Evolutionary conservation across 2,888 invertebrate species (phyloP), one percentile per base, ranked within the genome.

Genomic region (Tillus elongatus): DNA sequence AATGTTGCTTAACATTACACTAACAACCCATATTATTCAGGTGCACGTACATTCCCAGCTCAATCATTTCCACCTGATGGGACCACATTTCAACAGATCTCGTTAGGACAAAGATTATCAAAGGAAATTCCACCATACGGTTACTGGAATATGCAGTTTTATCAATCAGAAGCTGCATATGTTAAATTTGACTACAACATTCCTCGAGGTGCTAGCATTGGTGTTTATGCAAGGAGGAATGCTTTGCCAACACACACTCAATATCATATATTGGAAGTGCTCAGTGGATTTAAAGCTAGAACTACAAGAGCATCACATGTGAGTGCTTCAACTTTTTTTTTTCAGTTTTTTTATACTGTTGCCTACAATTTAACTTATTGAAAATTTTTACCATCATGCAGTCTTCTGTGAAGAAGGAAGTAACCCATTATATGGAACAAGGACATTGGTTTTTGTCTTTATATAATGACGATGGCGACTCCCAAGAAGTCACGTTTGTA

Each of bases 61-160:
- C 80, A 88, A 64, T 87, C 89, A 50, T 89, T 90, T 61, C 91
- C 91, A 50, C 91, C 90, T 41, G 90, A 91, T 63, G 89, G 90
- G 50, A 90, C 89, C 51, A 89, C 90, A 36, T 91, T 91, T 68
- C 82, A 83, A 54, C 89, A 90, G 72, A 86, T 92, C 57, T 77
- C 82, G 50, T 71, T 92, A 59, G 90, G 91, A 49, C 84, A 89
- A 67, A 81, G 85, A 61, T 72, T 90, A 56, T 83, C 85, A 56
- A 83, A 87, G 68, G 83, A 86, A 70, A 88, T 96, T 61, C 83
- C 85, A 58, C 84, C 93, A 46, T 91, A 92, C 69, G 86, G 91
- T 62, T 93, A 93, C 67, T 93, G 93, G 93, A 91, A 92, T 68
- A 88, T 92, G 81, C 91, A 92, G 68, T 93, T 96, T 68, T 90